These are phyloP conservation scores for Hemibagrus guttatus DNA, from an alignment of 2,797 vertebrate genomes.

Conservation along the genomic window DNA sequence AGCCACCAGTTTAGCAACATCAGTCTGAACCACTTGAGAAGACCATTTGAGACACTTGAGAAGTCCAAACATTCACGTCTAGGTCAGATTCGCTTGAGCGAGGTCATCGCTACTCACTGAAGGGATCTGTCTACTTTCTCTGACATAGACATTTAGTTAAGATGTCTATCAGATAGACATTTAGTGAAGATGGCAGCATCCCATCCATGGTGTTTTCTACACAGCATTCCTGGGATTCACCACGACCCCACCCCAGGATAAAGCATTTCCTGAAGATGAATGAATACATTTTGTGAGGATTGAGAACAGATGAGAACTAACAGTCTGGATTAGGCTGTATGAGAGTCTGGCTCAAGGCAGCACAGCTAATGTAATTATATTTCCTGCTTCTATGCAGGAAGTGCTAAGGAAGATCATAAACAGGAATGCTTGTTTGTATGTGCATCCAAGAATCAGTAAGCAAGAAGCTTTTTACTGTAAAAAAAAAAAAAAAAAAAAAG, in stretches of 20 bases:
- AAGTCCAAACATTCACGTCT: slow-evolving; percentile 35
- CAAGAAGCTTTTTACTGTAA: background rate
- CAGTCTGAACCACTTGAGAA: slow-evolving; percentile 26
- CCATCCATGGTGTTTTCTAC: background rate
- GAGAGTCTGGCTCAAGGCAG: background rate
- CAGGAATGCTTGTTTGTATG: background rate
- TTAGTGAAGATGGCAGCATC: background rate
- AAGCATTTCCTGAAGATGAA: background rate
- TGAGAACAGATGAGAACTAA: background rate
- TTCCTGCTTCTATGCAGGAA: background rate
- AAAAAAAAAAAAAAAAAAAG: background rate
- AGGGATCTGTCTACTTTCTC: background rate
- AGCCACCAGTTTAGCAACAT: background rate
- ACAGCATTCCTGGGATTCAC: background rate
- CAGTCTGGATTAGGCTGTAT: background rate
- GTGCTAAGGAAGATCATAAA: background rate
- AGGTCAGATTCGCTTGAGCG: slow-evolving; percentile 46
- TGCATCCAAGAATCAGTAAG: background rate
- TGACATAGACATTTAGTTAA: background rate
- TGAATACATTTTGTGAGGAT: background rate
- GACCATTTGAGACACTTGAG: background rate
- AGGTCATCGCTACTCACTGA: slow-evolving; percentile 21
- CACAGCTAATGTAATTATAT: background rate
- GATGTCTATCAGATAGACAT: background rate
- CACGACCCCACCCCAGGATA: background rate